These are phyloP conservation scores for Lethrus apterus DNA, from an alignment of 1,140 invertebrate genomes.

Conservation along the genomic window DNA sequence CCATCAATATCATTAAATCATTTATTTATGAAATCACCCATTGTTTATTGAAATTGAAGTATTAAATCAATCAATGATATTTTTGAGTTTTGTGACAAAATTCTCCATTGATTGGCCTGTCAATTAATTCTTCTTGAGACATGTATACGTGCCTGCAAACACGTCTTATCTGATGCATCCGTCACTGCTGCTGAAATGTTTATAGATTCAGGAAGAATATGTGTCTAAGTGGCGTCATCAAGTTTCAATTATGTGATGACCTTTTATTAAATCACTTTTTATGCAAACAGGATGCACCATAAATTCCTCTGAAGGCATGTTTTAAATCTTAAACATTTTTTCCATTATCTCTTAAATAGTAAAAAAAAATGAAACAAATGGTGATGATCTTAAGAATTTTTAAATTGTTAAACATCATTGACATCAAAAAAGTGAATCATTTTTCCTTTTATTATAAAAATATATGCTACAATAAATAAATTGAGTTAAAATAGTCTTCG, in stretches of 20 bases:
- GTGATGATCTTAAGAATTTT: too few species aligned
- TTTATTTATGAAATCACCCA: constrained; percentile 38
- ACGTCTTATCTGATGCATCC: constrained; percentile 38
- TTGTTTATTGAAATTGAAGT: constrained; percentile 40
- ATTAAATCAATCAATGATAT: constrained; percentile 40
- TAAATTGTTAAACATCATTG: too few species aligned
- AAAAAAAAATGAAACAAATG: too few species aligned
- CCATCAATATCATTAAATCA: too few species aligned
- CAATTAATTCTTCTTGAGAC: constrained; percentile 39
- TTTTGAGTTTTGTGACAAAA: constrained; percentile 36
- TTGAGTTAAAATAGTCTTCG: too few species aligned
- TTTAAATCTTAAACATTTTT: too few species aligned
- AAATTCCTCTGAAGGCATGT: too few species aligned
- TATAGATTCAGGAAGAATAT: constrained; percentile 31
- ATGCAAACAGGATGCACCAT: too few species aligned
- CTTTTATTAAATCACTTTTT: constrained; percentile 11
- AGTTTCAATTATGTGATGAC: constrained; percentile 13
- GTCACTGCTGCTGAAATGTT: constrained; percentile 37
- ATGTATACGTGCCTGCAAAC: constrained; percentile 39
- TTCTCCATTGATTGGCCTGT: constrained; percentile 39
- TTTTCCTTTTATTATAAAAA: too few species aligned
- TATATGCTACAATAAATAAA: too few species aligned
- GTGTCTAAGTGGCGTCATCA: constrained; percentile 13
- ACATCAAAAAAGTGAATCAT: too few species aligned
- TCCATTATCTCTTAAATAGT: too few species aligned